A percentile compares a stretch with the other conserved stretches of the same genome.
phyloP scores from a whole-genome alignment of 1,140 invertebrate genomes.

The Drosophila bipectinata region DNA sequence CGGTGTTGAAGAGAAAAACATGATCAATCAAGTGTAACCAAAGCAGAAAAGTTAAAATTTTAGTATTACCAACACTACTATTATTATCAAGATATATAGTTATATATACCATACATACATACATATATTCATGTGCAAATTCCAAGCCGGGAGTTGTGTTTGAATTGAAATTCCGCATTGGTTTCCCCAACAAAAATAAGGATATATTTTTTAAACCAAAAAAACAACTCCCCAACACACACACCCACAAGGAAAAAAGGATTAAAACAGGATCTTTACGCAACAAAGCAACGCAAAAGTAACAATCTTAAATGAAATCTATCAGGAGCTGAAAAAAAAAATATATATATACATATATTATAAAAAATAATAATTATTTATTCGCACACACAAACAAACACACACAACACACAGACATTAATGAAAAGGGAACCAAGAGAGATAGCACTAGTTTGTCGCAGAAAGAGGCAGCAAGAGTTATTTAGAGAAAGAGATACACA shows the following conservation, averaged over 20 bases:
- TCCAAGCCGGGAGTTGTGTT: neutral
- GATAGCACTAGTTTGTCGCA: neutral
- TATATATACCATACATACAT: neutral
- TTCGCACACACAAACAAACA: conserved; percentile 35
- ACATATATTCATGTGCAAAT: neutral
- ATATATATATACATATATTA: neutral
- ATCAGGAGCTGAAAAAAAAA: conserved; percentile 1
- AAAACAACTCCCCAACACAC: neutral
- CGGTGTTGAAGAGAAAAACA: neutral
- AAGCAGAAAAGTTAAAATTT: conserved; percentile 7
- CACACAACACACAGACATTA: conserved; percentile 25
- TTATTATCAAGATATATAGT: neutral
- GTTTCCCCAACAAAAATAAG: neutral
- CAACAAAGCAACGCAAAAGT: conserved; percentile 33
- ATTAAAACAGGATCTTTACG: conserved; percentile 5
- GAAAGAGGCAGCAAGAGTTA: conserved; percentile 13
- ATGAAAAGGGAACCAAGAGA: conserved; percentile 26
- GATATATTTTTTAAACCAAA: neutral
- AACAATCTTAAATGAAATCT: conserved; percentile 34
- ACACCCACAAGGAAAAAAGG: neutral
- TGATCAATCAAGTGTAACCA: neutral
- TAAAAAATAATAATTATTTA: conserved; percentile 28
- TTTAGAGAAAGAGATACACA: conserved; percentile 7
- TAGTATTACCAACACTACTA: conserved; percentile 7
- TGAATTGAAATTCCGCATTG: neutral